These are phyloP conservation scores for Labeo rohita DNA, from an alignment of 2,113 vertebrate genomes.

Conservation along the genomic window DNA sequence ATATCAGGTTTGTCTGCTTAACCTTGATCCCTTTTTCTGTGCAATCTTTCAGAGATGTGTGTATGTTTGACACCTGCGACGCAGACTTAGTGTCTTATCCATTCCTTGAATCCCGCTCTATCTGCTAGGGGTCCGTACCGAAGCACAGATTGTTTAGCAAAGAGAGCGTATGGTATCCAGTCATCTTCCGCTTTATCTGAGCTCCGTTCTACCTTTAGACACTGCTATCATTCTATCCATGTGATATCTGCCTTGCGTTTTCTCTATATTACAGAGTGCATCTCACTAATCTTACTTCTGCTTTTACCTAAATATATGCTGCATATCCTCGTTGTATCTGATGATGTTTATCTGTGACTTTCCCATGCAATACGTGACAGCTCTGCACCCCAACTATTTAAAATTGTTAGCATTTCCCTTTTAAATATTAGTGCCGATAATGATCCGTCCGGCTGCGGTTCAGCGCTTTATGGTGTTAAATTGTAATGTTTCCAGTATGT, in stretches of 20 bases:
- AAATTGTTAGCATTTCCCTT: neutral
- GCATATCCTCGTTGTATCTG: neutral
- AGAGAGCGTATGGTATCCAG: neutral
- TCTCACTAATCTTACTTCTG: neutral
- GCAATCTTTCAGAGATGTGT: conserved; percentile 9
- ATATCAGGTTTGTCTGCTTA: conserved; percentile 37
- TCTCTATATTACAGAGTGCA: neutral
- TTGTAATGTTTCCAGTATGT: neutral
- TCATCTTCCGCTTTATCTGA: conserved; percentile 25
- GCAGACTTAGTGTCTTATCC: conserved; percentile 24
- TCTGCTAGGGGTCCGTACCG: neutral
- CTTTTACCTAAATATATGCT: neutral
- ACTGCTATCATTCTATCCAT: neutral
- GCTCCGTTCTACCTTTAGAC: neutral
- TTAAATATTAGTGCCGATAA: neutral
- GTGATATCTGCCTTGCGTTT: neutral
- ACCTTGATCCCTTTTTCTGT: conserved; percentile 4
- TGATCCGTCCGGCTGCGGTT: neutral
- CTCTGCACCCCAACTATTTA: neutral
- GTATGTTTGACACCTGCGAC: neutral
- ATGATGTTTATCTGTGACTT: conserved; percentile 6
- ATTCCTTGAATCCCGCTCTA: conserved; percentile 19
- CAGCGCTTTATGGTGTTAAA: neutral
- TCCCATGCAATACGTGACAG: neutral
- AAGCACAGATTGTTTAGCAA: conserved; percentile 32